These are phyloP conservation scores for Alethe castanea DNA, from an alignment of 2,113 vertebrate species.

Conservation along the genomic window DNA sequence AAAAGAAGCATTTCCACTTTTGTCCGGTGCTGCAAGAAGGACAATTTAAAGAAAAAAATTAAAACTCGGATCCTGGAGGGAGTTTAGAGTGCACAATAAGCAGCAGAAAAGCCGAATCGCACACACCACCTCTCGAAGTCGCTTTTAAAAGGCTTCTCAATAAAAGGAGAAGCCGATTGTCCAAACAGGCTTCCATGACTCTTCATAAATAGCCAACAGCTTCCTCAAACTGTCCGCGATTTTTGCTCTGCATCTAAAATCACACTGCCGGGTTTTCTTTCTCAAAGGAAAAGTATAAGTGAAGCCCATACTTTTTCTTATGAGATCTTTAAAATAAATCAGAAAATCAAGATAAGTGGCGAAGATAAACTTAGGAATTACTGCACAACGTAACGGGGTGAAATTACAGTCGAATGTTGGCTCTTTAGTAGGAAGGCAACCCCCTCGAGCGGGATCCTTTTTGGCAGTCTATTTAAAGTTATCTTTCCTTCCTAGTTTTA, in stretches of 20 bases:
- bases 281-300: neutral
- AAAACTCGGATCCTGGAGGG: neutral
- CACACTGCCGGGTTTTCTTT: neutral
- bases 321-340: constrained; percentile 14
- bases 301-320: neutral
- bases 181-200: constrained; percentile 4
- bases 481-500: constrained; percentile 45
- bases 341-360: neutral
- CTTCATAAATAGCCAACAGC: neutral
- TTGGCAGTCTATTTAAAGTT: neutral
- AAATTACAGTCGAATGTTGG: neutral
- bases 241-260: neutral
- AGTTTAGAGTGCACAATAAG: neutral
- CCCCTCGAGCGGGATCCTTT: neutral
- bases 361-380: neutral
- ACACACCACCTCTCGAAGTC: neutral
- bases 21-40: neutral
- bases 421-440: neutral
- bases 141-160: neutral
- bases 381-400: neutral
- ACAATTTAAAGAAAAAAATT: neutral
- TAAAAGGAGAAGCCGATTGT: neutral
- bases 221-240: neutral
- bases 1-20: neutral
- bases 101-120: neutral